Evolutionary conservation across 2,797 vertebrate species (phyloP).

Genomic region (Typhlichthys subterraneus): DNA sequence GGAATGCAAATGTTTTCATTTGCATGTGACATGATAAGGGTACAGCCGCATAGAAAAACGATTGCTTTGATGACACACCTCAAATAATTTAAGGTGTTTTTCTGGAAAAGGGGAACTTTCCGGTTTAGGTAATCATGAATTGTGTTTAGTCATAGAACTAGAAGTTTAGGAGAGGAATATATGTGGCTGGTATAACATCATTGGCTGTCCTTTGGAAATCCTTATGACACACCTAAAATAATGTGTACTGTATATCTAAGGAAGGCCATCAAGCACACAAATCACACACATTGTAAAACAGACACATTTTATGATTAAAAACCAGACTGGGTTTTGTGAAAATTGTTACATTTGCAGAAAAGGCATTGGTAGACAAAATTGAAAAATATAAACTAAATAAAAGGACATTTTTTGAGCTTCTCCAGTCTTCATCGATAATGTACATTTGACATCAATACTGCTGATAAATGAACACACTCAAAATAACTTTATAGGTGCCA

Average conservation of each 20-base stretch:
- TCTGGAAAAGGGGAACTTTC: too few species aligned
- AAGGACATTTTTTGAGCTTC: slow-evolving; percentile 72
- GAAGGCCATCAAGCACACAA: slow-evolving; percentile 31
- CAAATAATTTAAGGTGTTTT: too few species aligned
- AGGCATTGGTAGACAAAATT: slow-evolving; percentile 77
- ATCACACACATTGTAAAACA: slow-evolving; percentile 69
- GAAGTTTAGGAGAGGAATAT: too few species aligned
- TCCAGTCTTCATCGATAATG: slow-evolving; percentile 72
- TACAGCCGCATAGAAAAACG: too few species aligned
- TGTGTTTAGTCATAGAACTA: too few species aligned
- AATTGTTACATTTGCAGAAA: slow-evolving; percentile 81
- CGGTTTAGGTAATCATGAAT: too few species aligned
- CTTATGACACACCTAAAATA: too few species aligned
- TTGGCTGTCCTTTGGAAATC: too few species aligned
- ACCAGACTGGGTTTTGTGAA: slow-evolving; percentile 73
- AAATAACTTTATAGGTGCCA: slow-evolving; percentile 69
- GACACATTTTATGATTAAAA: slow-evolving; percentile 85
- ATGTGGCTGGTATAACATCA: too few species aligned
- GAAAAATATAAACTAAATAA: slow-evolving; percentile 74
- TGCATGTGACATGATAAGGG: too few species aligned
- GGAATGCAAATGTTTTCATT: too few species aligned
- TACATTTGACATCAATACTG: slow-evolving; percentile 83
- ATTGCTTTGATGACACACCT: too few species aligned
- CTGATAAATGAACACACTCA: slow-evolving; percentile 77
- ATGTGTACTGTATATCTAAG: neutral